These are phyloP conservation scores for Drosophila persimilis DNA, from an alignment of 1,140 invertebrate species.

Conservation along the genomic window DNA sequence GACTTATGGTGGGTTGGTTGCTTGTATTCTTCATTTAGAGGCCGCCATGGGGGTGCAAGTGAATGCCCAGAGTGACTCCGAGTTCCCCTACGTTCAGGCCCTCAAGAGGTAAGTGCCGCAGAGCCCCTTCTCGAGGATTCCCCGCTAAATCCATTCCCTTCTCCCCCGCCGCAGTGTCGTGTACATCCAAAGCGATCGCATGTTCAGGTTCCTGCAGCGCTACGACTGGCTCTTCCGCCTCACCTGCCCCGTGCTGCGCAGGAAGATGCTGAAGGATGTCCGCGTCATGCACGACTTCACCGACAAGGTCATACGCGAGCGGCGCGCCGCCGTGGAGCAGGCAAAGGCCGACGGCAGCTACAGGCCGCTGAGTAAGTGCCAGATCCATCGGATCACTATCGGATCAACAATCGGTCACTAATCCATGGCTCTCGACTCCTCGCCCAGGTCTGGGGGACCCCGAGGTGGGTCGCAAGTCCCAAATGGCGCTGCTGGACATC, in stretches of 20 bases:
- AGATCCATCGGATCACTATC: conserved; percentile 1
- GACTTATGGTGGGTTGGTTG: not conserved
- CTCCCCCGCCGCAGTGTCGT: conserved; percentile 42
- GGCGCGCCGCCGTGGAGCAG: conserved; percentile 46
- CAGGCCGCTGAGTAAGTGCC: conserved; percentile 53
- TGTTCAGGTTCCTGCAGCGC: conserved; percentile 61
- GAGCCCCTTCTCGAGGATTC: not conserved
- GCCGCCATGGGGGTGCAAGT: conserved; percentile 88
- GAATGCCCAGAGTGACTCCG: conserved; percentile 85
- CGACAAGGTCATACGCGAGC: conserved; percentile 71
- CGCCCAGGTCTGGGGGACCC: conserved; percentile 54
- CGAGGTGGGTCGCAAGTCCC: conserved; percentile 84
- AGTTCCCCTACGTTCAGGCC: conserved; percentile 86
- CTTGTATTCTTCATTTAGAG: conserved; percentile 78
- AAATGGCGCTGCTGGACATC: conserved; percentile 90
- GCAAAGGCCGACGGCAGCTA: conserved; percentile 61
- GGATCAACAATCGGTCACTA: too few species aligned
- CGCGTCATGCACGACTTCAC: conserved; percentile 74
- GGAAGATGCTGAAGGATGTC: conserved; percentile 52
- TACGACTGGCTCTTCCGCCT: conserved; percentile 64
- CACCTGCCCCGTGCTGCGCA: conserved; percentile 38
- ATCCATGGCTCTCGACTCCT: not conserved
- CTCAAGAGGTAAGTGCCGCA: conserved; percentile 83
- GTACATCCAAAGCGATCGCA: conserved; percentile 64
- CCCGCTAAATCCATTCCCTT: not conserved